These are phyloP conservation scores for Scelioninae gen. 1 DNA, from an alignment of 2,888 invertebrate genomes.

Conservation along the genomic window DNA sequence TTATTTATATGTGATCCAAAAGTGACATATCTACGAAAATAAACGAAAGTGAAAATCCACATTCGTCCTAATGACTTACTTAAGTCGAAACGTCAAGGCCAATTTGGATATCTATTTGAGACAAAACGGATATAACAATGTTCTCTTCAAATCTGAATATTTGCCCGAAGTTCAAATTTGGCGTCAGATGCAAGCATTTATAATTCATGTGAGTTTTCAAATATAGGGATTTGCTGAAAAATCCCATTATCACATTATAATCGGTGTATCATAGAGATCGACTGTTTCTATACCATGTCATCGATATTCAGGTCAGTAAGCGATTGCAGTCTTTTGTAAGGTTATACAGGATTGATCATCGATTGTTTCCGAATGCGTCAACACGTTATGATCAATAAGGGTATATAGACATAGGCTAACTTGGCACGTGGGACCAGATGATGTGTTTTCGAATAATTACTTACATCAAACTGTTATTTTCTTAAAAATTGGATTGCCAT, in stretches of 20 bases:
- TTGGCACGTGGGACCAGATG: slow-evolving; percentile 36
- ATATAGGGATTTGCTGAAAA: slow-evolving; percentile 18
- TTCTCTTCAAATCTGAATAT: slow-evolving; percentile 12
- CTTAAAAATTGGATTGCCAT: not conserved
- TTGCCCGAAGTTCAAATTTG: not conserved
- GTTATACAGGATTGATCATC: slow-evolving; percentile 59
- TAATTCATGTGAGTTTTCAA: slow-evolving; percentile 17
- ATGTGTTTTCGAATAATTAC: slow-evolving; percentile 42
- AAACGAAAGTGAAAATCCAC: too few relatives aligned
- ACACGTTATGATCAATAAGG: slow-evolving; percentile 60
- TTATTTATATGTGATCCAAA: too few relatives aligned
- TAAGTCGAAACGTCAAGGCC: not conserved
- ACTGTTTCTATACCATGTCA: slow-evolving; percentile 27
- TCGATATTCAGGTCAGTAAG: slow-evolving; percentile 50
- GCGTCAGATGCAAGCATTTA: slow-evolving; percentile 13
- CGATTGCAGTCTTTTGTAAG: slow-evolving; percentile 57
- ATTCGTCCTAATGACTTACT: not conserved
- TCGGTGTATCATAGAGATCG: slow-evolving; percentile 27
- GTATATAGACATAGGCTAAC: slow-evolving; percentile 10
- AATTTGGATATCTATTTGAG: not conserved
- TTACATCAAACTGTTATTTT: slow-evolving; percentile 9
- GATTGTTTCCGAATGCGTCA: slow-evolving; percentile 56
- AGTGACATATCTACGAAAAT: too few relatives aligned
- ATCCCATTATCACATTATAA: slow-evolving; percentile 34
- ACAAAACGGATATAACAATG: not conserved